These are phyloP conservation scores for Charanyca ferruginea DNA, from an alignment of 2,888 invertebrate genomes.

Conservation along the genomic window DNA sequence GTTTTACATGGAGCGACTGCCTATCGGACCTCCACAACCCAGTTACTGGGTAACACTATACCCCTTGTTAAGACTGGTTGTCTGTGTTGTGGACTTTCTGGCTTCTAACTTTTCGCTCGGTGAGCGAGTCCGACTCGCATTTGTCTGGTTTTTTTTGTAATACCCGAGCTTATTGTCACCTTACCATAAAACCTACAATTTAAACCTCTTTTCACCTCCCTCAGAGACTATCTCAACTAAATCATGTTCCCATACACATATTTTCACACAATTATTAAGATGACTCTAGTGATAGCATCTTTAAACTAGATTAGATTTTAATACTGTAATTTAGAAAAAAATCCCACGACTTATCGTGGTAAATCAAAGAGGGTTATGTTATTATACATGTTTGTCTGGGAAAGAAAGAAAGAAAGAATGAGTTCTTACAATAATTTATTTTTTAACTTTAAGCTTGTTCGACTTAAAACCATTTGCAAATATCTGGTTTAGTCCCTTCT, in stretches of 20 bases:
- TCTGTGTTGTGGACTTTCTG: no score
- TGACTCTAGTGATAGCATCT: slow-evolving; percentile 49
- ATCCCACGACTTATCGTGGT: slow-evolving; percentile 48
- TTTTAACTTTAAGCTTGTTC: no score
- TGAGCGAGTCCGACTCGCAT: no score
- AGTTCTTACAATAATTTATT: background rate
- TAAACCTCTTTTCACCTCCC: background rate
- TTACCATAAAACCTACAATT: slow-evolving; percentile 1
- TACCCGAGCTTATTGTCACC: slow-evolving; percentile 10
- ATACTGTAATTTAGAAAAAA: slow-evolving; percentile 65
- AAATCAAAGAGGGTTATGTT: slow-evolving; percentile 26
- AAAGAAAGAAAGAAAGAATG: slow-evolving; percentile 34
- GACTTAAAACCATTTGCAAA: no score
- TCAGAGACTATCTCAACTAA: slow-evolving; percentile 16
- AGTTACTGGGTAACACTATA: no score
- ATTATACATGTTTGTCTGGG: slow-evolving; percentile 21
- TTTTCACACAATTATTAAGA: slow-evolving; percentile 54
- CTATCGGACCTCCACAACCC: no score
- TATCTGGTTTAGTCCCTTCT: no score
- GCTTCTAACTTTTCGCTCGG: no score
- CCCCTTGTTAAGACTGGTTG: no score
- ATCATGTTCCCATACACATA: slow-evolving; percentile 49
- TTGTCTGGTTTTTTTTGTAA: no score
- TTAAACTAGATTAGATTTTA: slow-evolving; percentile 65
- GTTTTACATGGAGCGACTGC: no score